Evolutionary conservation across 1,140 invertebrate genomes (phyloP), one percentile per base, ranked within the genome.

Genomic region (Arion vulgaris): DNA sequence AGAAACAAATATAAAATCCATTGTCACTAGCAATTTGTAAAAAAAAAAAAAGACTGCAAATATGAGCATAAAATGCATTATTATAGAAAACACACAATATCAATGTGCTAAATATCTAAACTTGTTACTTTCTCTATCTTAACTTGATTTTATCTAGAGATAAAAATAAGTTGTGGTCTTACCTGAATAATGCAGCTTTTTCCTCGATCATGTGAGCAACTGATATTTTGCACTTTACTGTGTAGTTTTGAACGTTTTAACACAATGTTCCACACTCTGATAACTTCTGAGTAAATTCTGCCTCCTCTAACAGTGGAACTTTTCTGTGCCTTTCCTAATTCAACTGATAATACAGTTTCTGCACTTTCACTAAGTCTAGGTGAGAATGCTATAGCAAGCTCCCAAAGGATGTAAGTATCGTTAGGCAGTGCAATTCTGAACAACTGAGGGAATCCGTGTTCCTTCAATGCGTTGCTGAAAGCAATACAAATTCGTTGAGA

Each of bases 191-290:
- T 87, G 51, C 90, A 90, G 4, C 80, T 57, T 76, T 89, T 85
- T 0, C 90, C 90, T 36, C 90, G 45, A n/a, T 84, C 66, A 78
- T 91, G 89, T 5, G 89, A 91, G 51, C 86, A 86, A 32, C 87
- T 85, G 57, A 91, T 89, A 38, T 82, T 85, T n/a, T 89, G 81
- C 5, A 89, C n/a, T 34, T 34, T 82, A 51, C 72, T 78, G 38
- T 81, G 76, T 34, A 81, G 28, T 28, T 82, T 32, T 38, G 71
- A 57, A 49, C 19, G 36, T 28, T 86, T 84, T 81, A 90, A 86
- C 11, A 91, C 89, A 26, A 91, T 87, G 62, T 88, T 87, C 91
- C 91, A 91, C 15, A 91, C 86, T 68, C 91, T 80, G 34, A 91
- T 90, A 45, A 91, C 83, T 83, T 91, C 90, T 2, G 89, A 87